These are phyloP conservation scores for Oreonectes daqikongensis DNA, from an alignment of 2,797 vertebrate genomes.

Conservation along the genomic window DNA sequence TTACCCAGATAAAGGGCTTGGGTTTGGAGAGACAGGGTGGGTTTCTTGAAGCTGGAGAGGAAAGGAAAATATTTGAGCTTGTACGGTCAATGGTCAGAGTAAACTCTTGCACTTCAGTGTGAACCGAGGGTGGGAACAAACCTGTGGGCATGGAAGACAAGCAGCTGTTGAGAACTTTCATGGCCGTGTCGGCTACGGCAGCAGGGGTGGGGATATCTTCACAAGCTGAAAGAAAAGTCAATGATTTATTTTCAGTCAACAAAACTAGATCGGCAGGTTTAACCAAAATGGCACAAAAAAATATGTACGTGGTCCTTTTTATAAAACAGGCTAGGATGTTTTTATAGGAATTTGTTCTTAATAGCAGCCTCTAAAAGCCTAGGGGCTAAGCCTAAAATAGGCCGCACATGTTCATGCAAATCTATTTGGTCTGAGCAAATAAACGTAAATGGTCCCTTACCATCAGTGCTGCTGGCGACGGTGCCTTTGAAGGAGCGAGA, in stretches of 20 bases:
- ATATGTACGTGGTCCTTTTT: no score
- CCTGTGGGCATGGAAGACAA: slow-evolving; percentile 92
- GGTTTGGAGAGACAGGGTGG: slow-evolving; percentile 86
- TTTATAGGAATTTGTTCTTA: slow-evolving; percentile 20
- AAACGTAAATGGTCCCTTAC: slow-evolving; percentile 70
- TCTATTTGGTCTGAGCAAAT: not conserved
- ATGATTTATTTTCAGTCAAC: not conserved
- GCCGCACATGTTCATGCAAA: not conserved
- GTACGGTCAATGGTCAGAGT: not conserved
- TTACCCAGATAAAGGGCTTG: slow-evolving; percentile 94
- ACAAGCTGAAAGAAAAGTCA: slow-evolving; percentile 74
- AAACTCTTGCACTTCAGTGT: not conserved
- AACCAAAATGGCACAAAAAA: not conserved
- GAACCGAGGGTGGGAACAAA: slow-evolving; percentile 61
- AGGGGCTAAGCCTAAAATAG: not conserved
- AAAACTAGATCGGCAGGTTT: no score
- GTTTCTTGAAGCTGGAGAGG: slow-evolving; percentile 83
- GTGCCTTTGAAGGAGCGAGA: slow-evolving; percentile 87
- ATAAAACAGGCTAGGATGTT: not conserved
- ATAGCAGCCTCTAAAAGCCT: not conserved
- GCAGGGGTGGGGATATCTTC: slow-evolving; percentile 87
- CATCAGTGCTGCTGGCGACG: slow-evolving; percentile 90
- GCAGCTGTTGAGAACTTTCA: slow-evolving; percentile 85
- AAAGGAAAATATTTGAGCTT: slow-evolving; percentile 22
- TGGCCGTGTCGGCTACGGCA: slow-evolving; percentile 83